Percentiles rank a stretch among this genome's conserved stretches.
Evolutionary conservation across 2,797 vertebrate genomes (phyloP).

Genomic region (Gila robusta): DNA sequence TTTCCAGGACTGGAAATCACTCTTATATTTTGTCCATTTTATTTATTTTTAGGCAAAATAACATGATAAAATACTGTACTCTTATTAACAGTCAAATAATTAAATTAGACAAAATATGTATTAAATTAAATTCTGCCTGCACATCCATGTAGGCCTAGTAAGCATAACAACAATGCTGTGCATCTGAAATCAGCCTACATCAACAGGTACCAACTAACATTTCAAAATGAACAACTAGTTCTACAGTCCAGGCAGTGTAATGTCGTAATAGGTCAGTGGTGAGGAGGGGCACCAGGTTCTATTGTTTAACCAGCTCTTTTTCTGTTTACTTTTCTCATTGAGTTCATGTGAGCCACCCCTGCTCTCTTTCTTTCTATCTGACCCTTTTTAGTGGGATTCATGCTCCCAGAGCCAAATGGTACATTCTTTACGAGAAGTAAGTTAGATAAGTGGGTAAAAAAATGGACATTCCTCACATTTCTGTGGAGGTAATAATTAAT

Average conservation of each 20-base stretch:
- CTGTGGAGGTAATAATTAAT: constrained; percentile 62
- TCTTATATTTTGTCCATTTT: too few species aligned
- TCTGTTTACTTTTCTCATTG: constrained; percentile 34
- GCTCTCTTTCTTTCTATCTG: constrained; percentile 10
- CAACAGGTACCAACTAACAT: not conserved
- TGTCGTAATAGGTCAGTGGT: not conserved
- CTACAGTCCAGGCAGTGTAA: not conserved
- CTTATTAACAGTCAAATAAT: not conserved
- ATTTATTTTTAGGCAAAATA: not conserved
- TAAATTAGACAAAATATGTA: not conserved
- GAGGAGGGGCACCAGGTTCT: constrained; percentile 19
- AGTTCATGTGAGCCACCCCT: constrained; percentile 11
- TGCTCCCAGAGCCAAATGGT: constrained; percentile 13
- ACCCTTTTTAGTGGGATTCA: constrained; percentile 4
- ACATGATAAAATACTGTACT: not conserved
- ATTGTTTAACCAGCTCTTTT: constrained; percentile 27
- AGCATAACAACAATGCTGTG: not conserved
- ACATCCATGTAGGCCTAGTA: not conserved
- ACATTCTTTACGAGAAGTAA: constrained; percentile 46
- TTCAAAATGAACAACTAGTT: constrained; percentile 16
- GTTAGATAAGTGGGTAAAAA: constrained; percentile 53
- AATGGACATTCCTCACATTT: constrained; percentile 60
- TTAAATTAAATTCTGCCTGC: not conserved
- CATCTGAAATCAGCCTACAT: not conserved
- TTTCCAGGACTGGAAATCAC: too few species aligned